Evolutionary conservation across 2,888 invertebrate genomes (phyloP).

Genomic region (Drosophila sordidapex): DNA sequence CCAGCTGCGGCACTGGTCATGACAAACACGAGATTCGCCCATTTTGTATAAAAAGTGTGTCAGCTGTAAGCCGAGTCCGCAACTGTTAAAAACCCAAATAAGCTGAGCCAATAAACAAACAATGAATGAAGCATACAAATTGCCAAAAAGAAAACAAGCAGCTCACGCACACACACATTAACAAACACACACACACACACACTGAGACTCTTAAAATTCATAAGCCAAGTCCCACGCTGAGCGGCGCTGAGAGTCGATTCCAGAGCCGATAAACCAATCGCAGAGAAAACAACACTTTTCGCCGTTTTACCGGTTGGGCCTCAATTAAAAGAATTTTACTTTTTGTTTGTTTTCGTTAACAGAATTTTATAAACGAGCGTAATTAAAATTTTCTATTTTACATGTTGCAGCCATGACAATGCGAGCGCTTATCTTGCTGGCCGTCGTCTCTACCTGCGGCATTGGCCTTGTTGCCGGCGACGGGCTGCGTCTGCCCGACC

Average conservation of each 20-base stretch:
- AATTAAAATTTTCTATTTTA: conserved; percentile 51
- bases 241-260: conserved; percentile 26
- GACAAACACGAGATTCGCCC: conserved; percentile 15
- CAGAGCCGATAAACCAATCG: conserved; percentile 50
- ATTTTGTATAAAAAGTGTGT: conserved; percentile 48
- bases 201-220: conserved; percentile 17
- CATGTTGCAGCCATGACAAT: conserved; percentile 76
- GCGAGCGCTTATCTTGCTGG: conserved; percentile 83
- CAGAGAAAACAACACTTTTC: conserved; percentile 61
- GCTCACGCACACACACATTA: background rate
- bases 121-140: conserved; percentile 44
- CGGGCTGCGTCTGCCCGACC: conserved; percentile 86
- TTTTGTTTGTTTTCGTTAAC: conserved; percentile 7
- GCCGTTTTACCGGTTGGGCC: conserved; percentile 45
- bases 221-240: conserved; percentile 11
- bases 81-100: conserved; percentile 32
- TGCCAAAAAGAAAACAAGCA: conserved; percentile 48
- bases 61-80: conserved; percentile 48
- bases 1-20: conserved; percentile 26
- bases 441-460: conserved; percentile 85
- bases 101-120: conserved; percentile 50
- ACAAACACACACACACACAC: background rate
- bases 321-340: conserved; percentile 42
- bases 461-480: conserved; percentile 86
- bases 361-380: conserved; percentile 47